These are phyloP conservation scores for Noctilio leporinus DNA, from an alignment of 2,113 vertebrate species.

Conservation along the genomic window DNA sequence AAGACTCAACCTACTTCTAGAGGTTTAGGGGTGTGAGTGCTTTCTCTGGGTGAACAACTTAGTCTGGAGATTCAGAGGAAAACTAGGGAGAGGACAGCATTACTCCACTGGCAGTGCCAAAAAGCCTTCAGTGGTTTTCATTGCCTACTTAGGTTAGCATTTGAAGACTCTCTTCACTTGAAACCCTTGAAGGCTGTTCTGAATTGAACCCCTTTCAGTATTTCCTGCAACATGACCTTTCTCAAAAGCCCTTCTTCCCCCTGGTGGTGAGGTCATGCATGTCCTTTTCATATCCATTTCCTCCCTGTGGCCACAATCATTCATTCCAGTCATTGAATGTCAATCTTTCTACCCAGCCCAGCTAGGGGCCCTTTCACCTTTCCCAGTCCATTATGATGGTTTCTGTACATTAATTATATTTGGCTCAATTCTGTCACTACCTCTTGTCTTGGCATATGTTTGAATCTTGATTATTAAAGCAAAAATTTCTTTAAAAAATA, in stretches of 20 bases:
- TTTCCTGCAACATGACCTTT: not conserved
- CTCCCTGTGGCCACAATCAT: rapidly evolving
- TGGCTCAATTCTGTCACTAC: rapidly evolving
- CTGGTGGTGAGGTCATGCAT: not conserved
- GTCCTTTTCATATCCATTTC: not conserved
- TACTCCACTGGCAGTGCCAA: not conserved
- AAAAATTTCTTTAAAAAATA: not conserved
- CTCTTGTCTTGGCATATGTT: not conserved
- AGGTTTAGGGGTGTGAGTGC: too few relatives aligned
- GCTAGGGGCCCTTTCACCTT: not conserved
- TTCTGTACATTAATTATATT: rapidly evolving
- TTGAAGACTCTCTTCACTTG: not conserved
- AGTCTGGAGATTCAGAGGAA: not conserved
- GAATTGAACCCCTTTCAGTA: not conserved
- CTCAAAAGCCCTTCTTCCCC: not conserved
- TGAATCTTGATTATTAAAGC: not conserved
- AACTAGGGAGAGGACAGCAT: not conserved
- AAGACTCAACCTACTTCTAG: not conserved
- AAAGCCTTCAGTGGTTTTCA: too few relatives aligned
- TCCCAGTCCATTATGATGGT: rapidly evolving
- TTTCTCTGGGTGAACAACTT: not conserved
- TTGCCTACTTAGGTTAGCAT: rapidly evolving
- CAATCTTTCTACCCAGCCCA: not conserved
- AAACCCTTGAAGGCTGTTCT: not conserved
- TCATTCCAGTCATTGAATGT: not conserved